Evolutionary conservation across 2,888 invertebrate genomes (phyloP).

Genomic region (Dendrolimus pini): DNA sequence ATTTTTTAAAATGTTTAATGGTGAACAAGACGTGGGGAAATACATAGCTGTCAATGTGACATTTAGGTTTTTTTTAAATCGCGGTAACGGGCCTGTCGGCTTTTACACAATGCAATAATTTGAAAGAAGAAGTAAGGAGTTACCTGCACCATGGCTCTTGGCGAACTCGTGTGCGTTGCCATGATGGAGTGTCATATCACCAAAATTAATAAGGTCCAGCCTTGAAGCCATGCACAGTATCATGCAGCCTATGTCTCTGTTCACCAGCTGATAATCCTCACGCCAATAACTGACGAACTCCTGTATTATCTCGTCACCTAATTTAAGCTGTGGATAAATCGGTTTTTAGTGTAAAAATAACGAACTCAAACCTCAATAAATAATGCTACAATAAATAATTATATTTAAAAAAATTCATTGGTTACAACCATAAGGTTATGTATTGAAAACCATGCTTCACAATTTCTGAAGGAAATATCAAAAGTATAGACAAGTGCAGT

Average conservation of each 20-base stretch:
- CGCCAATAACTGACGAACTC: conserved; percentile 61
- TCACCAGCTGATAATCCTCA: conserved; percentile 50
- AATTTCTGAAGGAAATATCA: too few species aligned
- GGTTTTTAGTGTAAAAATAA: neutral
- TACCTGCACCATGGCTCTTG: conserved; percentile 58
- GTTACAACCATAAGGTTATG: too few species aligned
- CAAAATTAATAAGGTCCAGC: conserved; percentile 39
- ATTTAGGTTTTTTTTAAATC: too few species aligned
- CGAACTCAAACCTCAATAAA: neutral
- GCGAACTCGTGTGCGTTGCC: conserved; percentile 54
- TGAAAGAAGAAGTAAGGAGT: neutral
- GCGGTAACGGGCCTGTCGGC: too few species aligned
- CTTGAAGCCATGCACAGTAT: conserved; percentile 55
- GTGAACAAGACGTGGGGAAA: too few species aligned
- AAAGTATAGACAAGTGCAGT: too few species aligned
- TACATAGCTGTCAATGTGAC: too few species aligned
- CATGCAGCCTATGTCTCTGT: conserved; percentile 54
- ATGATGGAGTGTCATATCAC: conserved; percentile 48
- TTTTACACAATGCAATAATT: too few species aligned
- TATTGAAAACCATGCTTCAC: too few species aligned
- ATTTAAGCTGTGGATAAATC: conserved; percentile 29
- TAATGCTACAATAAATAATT: too few species aligned
- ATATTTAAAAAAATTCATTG: too few species aligned
- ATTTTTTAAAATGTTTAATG: too few species aligned
- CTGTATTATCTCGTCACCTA: conserved; percentile 46